These are phyloP conservation scores for Oncorhynchus gorbuscha DNA, from an alignment of 2,113 vertebrate species.

Conservation along the genomic window DNA sequence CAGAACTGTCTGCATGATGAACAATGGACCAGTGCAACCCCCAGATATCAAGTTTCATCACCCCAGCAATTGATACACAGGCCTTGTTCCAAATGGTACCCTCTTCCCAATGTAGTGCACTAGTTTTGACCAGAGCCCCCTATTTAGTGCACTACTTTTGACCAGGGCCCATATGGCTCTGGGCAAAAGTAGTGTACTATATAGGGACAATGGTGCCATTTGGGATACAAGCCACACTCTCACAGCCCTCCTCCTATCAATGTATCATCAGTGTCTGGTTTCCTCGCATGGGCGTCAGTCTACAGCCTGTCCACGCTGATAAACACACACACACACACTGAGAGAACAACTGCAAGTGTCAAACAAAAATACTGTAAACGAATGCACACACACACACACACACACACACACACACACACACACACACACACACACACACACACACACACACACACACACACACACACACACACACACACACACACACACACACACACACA, in stretches of 20 bases:
- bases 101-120: no score
- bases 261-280: background rate
- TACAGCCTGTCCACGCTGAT: constrained; percentile 16
- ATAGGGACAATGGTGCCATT: no score
- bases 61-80: background rate
- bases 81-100: no score
- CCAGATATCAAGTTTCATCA: constrained; percentile 2
- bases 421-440: background rate
- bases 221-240: background rate
- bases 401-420: background rate
- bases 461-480: background rate
- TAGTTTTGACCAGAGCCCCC: no score
- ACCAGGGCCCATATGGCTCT: no score
- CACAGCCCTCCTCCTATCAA: background rate
- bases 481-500: background rate
- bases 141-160: no score
- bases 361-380: no score
- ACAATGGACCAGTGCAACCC: background rate
- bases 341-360: background rate
- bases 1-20: background rate
- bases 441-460: background rate
- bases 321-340: background rate
- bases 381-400: background rate
- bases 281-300: background rate
- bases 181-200: no score